Base-by-base conservation (phyloP, 2,113 vertebrate species). In the Cyprinodon tularosa region DNA sequence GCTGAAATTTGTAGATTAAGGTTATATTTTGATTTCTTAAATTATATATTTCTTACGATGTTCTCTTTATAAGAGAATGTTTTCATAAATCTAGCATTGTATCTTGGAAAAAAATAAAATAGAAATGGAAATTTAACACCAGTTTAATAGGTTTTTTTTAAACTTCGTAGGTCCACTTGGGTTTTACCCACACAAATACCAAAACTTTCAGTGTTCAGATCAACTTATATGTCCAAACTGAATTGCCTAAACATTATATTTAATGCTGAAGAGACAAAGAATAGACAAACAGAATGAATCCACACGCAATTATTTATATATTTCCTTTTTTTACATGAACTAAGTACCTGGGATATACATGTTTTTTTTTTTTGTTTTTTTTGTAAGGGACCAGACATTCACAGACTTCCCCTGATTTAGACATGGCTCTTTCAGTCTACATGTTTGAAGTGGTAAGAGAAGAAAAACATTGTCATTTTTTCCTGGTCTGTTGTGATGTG, bases 401-500 rank as follows among this genome's bases (percentile, higher is more conserved):
- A 20, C 4, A 3, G 48, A 10, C 15, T 66, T 5, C 7, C 42
- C 74, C 62, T 68, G 48, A 44, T 66, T 71, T 10, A 3, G 62
- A 79, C 68, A 53, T 47, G 69, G 53, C 57, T 80, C 61, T 45
- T 60, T 65, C 59, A 57, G n/a, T 74, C 53, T 78, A 57, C 45
- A 14, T 86, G 79, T 80, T 64, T 69, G 75, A 91, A 82, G 88
- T 80, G 74, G 68, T 86, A 77, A 81, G 86, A 86, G 84, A 88
- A 85, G 77, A 77, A 86, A 66, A 89, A 81, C 77, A 66, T 53
- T 73, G 74, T 84, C 76, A 77, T 84, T 72, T 80, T 87, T 53
- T 77, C 50, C 63, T 78, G 71, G 60, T 63, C 71, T 77, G 88
- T 83, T 90, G 53, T 92, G 83, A 93, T 91, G 88, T 82, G 86